Base-by-base conservation (phyloP, 2,888 invertebrate species). In the Eupithecia subumbrata region DNA sequence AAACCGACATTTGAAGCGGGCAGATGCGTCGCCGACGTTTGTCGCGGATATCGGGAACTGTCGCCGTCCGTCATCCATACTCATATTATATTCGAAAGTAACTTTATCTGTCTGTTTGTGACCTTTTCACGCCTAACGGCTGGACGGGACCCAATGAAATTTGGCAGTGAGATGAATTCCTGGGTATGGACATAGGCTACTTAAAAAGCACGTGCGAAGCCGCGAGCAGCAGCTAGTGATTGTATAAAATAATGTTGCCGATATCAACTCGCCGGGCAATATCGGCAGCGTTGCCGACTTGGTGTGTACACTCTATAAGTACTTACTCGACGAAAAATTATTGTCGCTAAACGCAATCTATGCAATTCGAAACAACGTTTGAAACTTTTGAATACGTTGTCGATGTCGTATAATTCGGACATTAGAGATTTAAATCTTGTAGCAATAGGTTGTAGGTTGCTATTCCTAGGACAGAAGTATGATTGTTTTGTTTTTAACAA, bases 281-380 rank as follows among this genome's bases (percentile, higher is more conserved):
- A 11, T 56, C 22, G 22, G 22, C 56, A 7, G 5, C 22, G 22
- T 22, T 12, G 56, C 22, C 12, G 22, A 11, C 52, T n/a, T 56
- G 22, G 4, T 56, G 9, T 52, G 56, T 56, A 56, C 12, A 5
- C 56, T 52, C 66, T 52, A 34, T 64, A 25, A 34, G 18, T 34
- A 64, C 71, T 22, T 66, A 78, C 64, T 69, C 18, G 52, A 71
- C 71, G 74, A 76, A 73, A n/a, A 8, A 73, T 70, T 75, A 74
- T 71, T 76, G 76, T 76, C 75, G 73, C 78, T 75, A 76, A 78
- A 75, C 76, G 70, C 67, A 64, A 69, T 64, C 2, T 71, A 71
- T 76, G 70, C 76, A 73, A 72, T 75, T 69, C 68, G 71, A 80
- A 77, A 73, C 56, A 73, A 71, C 64, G 67, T 56, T 12, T 69